Conservation (phyloP, 2,888 invertebrate species). For the Andrena minutula region DNA sequence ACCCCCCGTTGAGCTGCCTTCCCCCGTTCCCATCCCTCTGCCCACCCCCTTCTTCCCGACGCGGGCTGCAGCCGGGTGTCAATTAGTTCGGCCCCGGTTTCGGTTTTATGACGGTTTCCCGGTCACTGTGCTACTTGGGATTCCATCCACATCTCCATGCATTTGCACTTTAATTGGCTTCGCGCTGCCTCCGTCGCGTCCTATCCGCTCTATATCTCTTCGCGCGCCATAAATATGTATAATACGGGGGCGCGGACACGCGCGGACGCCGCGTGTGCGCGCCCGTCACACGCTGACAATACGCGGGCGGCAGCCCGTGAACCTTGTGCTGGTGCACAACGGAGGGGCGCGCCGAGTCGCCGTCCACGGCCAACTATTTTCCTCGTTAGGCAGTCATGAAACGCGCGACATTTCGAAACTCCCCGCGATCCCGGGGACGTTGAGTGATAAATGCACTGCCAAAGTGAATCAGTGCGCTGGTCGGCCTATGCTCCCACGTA, state of each 20-base stretch:
- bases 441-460: slow-evolving; percentile 65
- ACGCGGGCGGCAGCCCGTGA: slow-evolving; percentile 9
- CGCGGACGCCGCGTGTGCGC: not conserved
- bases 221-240: slow-evolving; percentile 76
- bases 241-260: slow-evolving; percentile 37
- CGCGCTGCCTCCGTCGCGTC: slow-evolving; percentile 56
- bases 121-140: slow-evolving; percentile 79
- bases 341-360: slow-evolving; percentile 26
- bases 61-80: slow-evolving; percentile 42
- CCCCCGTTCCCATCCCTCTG: not conserved
- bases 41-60: not conserved
- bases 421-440: slow-evolving; percentile 49
- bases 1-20: not conserved
- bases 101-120: slow-evolving; percentile 76
- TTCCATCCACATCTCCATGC: slow-evolving; percentile 81
- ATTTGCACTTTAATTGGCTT: slow-evolving; percentile 84
- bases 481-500: slow-evolving; percentile 14
- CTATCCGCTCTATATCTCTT: slow-evolving; percentile 52
- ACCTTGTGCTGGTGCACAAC: not conserved
- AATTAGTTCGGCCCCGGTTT: slow-evolving; percentile 65
- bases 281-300: slow-evolving; percentile 21
- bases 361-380: slow-evolving; percentile 59
- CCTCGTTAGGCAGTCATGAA: slow-evolving; percentile 65
- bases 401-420: slow-evolving; percentile 61
- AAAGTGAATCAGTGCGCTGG: slow-evolving; percentile 56